A percentile compares a stretch with the other conserved stretches of the same genome.
phyloP scores from a whole-genome alignment of 2,797 vertebrate genomes.

The Amblyraja radiata region DNA sequence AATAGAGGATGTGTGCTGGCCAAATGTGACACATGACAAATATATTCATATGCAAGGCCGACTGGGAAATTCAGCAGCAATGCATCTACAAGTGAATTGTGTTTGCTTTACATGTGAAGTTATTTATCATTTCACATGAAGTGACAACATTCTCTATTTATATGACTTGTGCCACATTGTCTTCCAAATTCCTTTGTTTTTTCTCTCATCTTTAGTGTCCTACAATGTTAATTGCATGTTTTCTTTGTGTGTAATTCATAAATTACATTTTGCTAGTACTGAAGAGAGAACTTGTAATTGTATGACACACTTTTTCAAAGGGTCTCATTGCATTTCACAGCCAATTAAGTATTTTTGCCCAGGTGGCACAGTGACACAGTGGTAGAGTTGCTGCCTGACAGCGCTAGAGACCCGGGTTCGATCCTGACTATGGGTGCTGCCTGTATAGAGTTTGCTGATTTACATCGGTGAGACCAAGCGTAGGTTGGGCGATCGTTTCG shows the following conservation, averaged over 20 bases:
- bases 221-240: not conserved
- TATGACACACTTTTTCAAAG: not conserved
- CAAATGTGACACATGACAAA: slow-evolving; percentile 23
- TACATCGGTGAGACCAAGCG: too few species aligned
- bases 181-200: not conserved
- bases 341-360: not conserved
- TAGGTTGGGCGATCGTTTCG: too few species aligned
- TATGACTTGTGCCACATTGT: not conserved
- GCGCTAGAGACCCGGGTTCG: too few species aligned
- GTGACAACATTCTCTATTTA: not conserved
- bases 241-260: not conserved
- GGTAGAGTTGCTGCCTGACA: too few species aligned
- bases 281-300: not conserved
- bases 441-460: too few species aligned
- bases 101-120: slow-evolving; percentile 4
- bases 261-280: not conserved
- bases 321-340: not conserved
- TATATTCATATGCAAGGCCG: not conserved
- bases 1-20: not conserved
- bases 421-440: too few species aligned
- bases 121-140: slow-evolving; percentile 14
- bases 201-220: not conserved
- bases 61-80: not conserved
- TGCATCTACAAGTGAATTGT: not conserved
- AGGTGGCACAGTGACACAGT: too few species aligned